Evolutionary conservation across 2,888 invertebrate species (phyloP), one percentile per base, ranked within the genome.

Genomic region (Arrhopalites spinosus): DNA sequence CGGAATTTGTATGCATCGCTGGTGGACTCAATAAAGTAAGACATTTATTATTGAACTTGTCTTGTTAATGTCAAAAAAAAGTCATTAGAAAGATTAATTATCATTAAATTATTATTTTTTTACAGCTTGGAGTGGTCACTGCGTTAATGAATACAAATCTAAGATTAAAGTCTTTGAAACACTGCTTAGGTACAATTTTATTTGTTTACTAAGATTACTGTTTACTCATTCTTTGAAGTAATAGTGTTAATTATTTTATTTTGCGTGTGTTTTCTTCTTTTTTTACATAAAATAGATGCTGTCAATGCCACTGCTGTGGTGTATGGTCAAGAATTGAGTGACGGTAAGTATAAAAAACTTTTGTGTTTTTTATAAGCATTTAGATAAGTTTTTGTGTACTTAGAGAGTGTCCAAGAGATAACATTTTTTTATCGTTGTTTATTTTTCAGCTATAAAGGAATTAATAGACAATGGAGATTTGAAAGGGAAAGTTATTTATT

Each of bases 61-160:
- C 7, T 56, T 17, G n/a, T 7, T n/a, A 61, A 61, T 23, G 23
- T 50, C 43, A 50, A n/a, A 50, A 50, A 17, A 50, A 50, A 50
- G 11, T 50, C 2, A 50, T n/a, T 50, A 15, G 2, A 15, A 13
- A 2, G 7, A 17, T 27, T 2, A 20, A 20, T 25, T 13, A 17
- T 23, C 27, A 20, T 70, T 30, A 20, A 11, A 15, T 11, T 45
- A 15, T 45, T 45, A 11, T 45, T 45, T 45, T 69, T 56, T 59
- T 56, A 11, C 45, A 97, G 86, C 86, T 94, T 23, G 95, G 95
- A 0, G 89, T 92, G 0, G 89, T 95, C 29, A 88, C 92, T 0
- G 95, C 98, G 0, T 89, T 99, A 72, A 95, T 99, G 84, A 99
- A 99, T 85, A 94, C 93, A 74, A 98, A 98, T 86, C 90, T 96